These are phyloP conservation scores for Ephestia elutella DNA, from an alignment of 1,140 invertebrate genomes.

Conservation along the genomic window DNA sequence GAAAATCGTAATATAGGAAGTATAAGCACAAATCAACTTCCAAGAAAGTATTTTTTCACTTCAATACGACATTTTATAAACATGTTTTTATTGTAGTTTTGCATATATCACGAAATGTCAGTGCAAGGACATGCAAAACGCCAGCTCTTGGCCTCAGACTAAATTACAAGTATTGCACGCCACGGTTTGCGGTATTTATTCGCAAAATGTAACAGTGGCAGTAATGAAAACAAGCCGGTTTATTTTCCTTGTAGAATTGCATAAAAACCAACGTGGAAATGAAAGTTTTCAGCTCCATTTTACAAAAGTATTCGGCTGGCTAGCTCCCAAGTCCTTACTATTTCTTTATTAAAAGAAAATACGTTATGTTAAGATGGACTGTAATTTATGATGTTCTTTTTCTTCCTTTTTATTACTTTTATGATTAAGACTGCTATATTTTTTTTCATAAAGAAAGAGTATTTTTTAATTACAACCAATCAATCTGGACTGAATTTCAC, in stretches of 20 bases:
- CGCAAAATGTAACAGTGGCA: not conserved
- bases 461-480: not conserved
- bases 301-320: not conserved
- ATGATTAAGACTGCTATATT: no score
- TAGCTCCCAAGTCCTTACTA: slow-evolving; percentile 1
- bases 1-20: no score
- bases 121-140: not conserved
- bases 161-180: slow-evolving; percentile 18
- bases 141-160: slow-evolving; percentile 18
- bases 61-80: not conserved
- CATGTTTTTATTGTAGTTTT: not conserved
- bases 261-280: not conserved
- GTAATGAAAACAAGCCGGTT: not conserved
- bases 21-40: no score
- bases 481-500: not conserved
- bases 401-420: not conserved
- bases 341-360: not conserved
- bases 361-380: not conserved
- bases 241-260: not conserved
- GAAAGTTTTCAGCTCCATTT: not conserved
- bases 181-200: not conserved
- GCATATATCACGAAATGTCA: not conserved
- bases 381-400: not conserved
- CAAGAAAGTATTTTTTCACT: not conserved
- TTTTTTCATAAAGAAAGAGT: not conserved